Evolutionary conservation across 2,797 vertebrate species (phyloP).

Genomic region (Cirrhinus molitorella): DNA sequence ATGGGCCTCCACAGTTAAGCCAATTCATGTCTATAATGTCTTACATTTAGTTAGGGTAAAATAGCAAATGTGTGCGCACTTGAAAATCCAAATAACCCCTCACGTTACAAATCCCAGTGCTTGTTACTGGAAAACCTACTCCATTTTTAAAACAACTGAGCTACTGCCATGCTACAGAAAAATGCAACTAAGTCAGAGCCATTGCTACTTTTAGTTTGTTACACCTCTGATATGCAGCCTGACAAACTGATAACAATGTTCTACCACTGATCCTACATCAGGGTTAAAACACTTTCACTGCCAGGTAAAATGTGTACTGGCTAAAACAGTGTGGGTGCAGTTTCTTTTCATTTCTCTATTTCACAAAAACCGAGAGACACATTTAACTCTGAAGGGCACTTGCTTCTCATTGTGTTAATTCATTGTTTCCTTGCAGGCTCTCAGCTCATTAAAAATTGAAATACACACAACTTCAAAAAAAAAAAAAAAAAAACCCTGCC

Average conservation of each 20-base stretch:
- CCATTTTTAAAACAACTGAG: neutral
- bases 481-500: slow-evolving; percentile 53
- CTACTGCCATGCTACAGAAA: neutral
- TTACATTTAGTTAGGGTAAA: neutral
- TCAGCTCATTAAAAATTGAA: slow-evolving; percentile 73
- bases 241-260: slow-evolving; percentile 68
- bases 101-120: neutral
- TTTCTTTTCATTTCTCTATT: slow-evolving; percentile 19
- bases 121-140: neutral
- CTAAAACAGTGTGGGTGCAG: slow-evolving; percentile 16
- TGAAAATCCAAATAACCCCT: neutral
- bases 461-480: slow-evolving; percentile 63
- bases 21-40: neutral
- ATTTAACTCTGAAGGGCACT: slow-evolving; percentile 62
- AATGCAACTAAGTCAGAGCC: neutral
- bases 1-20: too few species aligned
- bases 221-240: slow-evolving; percentile 18
- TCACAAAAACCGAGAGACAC: neutral
- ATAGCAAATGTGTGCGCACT: neutral
- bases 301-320: slow-evolving; percentile 53
- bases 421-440: slow-evolving; percentile 62
- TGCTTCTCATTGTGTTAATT: slow-evolving; percentile 66
- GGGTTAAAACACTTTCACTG: slow-evolving; percentile 65
- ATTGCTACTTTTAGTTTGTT: slow-evolving; percentile 1
- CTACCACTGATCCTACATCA: slow-evolving; percentile 56